Evolutionary conservation across 2,888 invertebrate species (phyloP), one percentile per base, ranked within the genome.

Genomic region (Anarsia innoxiella): DNA sequence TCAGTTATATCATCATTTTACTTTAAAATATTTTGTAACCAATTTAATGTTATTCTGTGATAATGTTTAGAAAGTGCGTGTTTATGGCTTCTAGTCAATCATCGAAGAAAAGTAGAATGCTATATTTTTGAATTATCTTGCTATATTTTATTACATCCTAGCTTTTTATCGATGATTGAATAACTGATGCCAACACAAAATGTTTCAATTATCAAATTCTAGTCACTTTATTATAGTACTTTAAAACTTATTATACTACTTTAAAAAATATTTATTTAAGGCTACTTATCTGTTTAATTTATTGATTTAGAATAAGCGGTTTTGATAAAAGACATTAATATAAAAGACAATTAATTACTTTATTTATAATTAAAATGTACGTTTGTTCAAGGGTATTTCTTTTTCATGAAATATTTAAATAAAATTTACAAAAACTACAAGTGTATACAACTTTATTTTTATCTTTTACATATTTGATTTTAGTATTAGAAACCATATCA

Each of bases 381-480:
- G n/a, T n/a, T n/a, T n/a, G n/a, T n/a, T n/a, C n/a, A n/a, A n/a
- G 9, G 16, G 23, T 13, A 42, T 49, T 42, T 44, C 28, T 25
- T 48, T 42, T 48, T 28, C 31, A 39, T 42, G 16, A 33, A 29
- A 14, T 33, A 36, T 33, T 3, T 9, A 9, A 48, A 58, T 51
- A 50, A 47, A 61, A 55, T 15, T 39, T 28, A 41, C 41, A 38
- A 41, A 36, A 14, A 4, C 5, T 68, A 65, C 63, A 80, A 79
- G 73, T 83, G 78, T 82, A 83, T 79, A 82, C 79, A 80, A 77
- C 66, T 79, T 69, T 79, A 77, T 75, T 79, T 75, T 78, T 61
- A 64, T 59, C 60, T 64, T 56, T 69, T 73, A 75, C 63, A 74
- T 70, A 70, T 53, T 56, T 54, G 51, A 63, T 68, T 75, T 80